These are phyloP conservation scores for Hydrotaea diabolus DNA, from an alignment of 2,888 invertebrate genomes.

Conservation along the genomic window DNA sequence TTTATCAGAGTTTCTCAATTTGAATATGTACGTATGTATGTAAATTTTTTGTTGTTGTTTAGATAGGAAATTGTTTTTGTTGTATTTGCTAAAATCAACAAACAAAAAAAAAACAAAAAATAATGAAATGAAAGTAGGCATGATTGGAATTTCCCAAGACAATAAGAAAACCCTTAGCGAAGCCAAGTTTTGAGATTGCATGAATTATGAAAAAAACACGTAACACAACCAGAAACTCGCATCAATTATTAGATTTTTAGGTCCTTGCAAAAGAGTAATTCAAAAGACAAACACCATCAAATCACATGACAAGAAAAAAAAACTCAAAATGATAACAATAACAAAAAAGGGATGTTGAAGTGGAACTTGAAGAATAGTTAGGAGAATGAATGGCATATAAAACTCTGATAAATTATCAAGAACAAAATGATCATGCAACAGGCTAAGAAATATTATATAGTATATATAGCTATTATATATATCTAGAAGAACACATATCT, in stretches of 20 bases:
- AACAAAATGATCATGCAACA: slow-evolving; percentile 38
- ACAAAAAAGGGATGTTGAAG: too few species aligned
- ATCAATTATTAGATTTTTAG: slow-evolving; percentile 68
- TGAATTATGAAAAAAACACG: slow-evolving; percentile 16
- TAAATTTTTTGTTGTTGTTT: slow-evolving; percentile 2
- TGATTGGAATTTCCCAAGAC: too few species aligned
- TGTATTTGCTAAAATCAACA: background rate
- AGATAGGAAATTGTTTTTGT: slow-evolving; percentile 61
- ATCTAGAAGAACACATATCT: slow-evolving; percentile 81
- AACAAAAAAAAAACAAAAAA: background rate
- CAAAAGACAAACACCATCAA: slow-evolving; percentile 10
- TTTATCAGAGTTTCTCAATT: slow-evolving; percentile 53
- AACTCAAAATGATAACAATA: too few species aligned
- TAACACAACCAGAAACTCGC: slow-evolving; percentile 59
- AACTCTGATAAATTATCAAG: slow-evolving; percentile 54
- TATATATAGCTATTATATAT: slow-evolving; percentile 81
- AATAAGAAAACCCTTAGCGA: too few species aligned
- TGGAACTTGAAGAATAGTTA: too few species aligned
- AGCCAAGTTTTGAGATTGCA: slow-evolving; percentile 5
- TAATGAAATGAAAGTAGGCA: background rate
- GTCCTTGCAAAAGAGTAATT: slow-evolving; percentile 13
- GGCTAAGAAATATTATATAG: slow-evolving; percentile 68
- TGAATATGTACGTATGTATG: too few species aligned
- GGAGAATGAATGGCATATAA: slow-evolving; percentile 10
- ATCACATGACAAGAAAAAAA: slow-evolving; percentile 7